phyloP scores from a whole-genome alignment of 2,888 invertebrate species.

The Limnephilus lunatus region DNA sequence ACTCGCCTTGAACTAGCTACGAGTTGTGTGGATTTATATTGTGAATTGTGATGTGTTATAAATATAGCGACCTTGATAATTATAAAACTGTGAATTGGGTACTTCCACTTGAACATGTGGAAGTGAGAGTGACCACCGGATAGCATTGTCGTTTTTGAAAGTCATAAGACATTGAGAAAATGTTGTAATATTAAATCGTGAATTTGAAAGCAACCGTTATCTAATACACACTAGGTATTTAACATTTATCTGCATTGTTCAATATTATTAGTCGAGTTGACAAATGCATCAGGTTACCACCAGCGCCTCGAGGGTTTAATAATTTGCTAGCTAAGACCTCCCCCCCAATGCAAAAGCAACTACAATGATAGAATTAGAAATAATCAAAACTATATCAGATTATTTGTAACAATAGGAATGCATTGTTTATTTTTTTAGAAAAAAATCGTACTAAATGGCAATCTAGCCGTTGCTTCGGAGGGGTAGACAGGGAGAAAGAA shows the following conservation, averaged over 20 bases:
- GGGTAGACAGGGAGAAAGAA: too few relatives aligned
- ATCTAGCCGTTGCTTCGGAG: too few relatives aligned
- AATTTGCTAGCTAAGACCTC: not conserved
- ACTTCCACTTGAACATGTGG: conserved; percentile 7
- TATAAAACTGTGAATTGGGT: not conserved
- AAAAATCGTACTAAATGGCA: too few relatives aligned
- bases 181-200: conserved; percentile 25
- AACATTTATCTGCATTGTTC: not conserved
- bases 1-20: not conserved
- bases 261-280: not conserved
- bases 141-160: conserved; percentile 43
- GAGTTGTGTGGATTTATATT: not conserved
- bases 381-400: not conserved
- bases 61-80: conserved; percentile 12
- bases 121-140: conserved; percentile 32
- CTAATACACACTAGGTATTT: not conserved
- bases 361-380: not conserved
- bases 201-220: conserved; percentile 30
- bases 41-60: not conserved
- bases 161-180: conserved; percentile 45
- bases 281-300: not conserved
- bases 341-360: not conserved
- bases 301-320: not conserved
- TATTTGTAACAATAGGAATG: not conserved
- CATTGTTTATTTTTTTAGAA: too few relatives aligned